Base-by-base conservation (phyloP, 2,797 vertebrate species). In the Pachyuromys duprasi region DNA sequence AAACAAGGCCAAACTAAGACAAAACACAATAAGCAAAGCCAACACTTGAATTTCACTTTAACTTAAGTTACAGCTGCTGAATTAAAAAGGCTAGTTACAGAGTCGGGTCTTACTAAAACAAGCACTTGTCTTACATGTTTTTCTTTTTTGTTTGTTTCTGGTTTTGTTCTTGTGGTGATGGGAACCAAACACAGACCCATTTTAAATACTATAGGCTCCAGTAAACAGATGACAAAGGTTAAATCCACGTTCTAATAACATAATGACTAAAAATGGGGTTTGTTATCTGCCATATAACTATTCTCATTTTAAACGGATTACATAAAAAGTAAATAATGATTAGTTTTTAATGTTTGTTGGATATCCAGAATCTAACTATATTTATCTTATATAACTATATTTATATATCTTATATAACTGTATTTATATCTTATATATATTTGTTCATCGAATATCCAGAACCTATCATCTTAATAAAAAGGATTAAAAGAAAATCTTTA, bases 121-220 rank as follows among this genome's bases (percentile, higher is more conserved):
- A 90, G 75, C 60, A 33, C 42, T 57, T 65, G 57, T 72, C 75
- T 49, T 82, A 8, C 39, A n/a, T 63, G 42, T 0, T n/a, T 76
- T 45, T 62, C 36, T 42, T 28, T 62, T 62, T 11, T 76, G 18
- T 49, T 28, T 74, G 33, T 33, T 76, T 57, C n/a, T 67, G 42
- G 45, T 13, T 89, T 89, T 76, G 18, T 63, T 88, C 72, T 45
- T n/a, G 36, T 63, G 70, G 55, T 65, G 33, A 49, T 53, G 22
- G 14, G 3, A 31, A 67, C 13, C 33, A 69, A 80, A 36, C 26
- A 39, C 26, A 79, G 7, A 94, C 82, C 24, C 57, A 14, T 88
- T 96, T 94, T 86, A 93, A 90, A 63, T 36, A 97, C 86, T 75
- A 93, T 91, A 91, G 91, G 36, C 1, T 65, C 42, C 33, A 92